These are phyloP conservation scores for Stegophylla sp. DNA, from an alignment of 2,888 invertebrate genomes.

Conservation along the genomic window DNA sequence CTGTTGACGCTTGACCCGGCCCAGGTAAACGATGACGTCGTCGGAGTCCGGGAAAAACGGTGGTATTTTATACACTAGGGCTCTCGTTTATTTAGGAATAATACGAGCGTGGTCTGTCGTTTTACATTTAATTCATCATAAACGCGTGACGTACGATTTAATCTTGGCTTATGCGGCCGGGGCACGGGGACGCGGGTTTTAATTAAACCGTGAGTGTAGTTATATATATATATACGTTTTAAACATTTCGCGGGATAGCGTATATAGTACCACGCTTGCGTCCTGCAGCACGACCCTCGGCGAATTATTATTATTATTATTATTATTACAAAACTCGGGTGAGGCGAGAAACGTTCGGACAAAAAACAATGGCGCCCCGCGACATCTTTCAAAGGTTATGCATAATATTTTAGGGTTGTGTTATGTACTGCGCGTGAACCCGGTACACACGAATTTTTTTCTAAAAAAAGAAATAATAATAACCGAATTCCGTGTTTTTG, in stretches of 20 bases:
- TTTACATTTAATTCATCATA: conserved; percentile 30
- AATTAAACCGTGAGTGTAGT: conserved; percentile 24
- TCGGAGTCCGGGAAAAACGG: too few species aligned
- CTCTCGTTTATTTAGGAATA: background rate
- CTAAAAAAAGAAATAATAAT: too few species aligned
- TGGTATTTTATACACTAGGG: too few species aligned
- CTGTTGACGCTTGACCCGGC: too few species aligned
- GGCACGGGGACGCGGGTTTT: background rate
- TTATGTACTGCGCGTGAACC: too few species aligned
- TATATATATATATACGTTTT: conserved; percentile 8
- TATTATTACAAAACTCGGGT: too few species aligned
- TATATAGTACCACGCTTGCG: too few species aligned
- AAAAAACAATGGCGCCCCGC: too few species aligned
- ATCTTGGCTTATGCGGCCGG: background rate
- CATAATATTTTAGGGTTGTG: background rate
- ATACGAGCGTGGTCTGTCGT: background rate
- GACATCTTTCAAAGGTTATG: too few species aligned
- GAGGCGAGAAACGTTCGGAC: too few species aligned
- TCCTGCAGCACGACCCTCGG: background rate
- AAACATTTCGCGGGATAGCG: background rate
- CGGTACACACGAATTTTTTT: too few species aligned
- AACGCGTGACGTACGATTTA: conserved; percentile 26
- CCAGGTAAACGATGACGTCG: background rate
- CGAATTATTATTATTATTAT: background rate
- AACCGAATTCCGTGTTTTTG: too few species aligned